A percentile compares a stretch with the other conserved stretches of the same genome.
phyloP scores from a whole-genome alignment of 2,113 vertebrate species.

The Chamaea fasciata region DNA sequence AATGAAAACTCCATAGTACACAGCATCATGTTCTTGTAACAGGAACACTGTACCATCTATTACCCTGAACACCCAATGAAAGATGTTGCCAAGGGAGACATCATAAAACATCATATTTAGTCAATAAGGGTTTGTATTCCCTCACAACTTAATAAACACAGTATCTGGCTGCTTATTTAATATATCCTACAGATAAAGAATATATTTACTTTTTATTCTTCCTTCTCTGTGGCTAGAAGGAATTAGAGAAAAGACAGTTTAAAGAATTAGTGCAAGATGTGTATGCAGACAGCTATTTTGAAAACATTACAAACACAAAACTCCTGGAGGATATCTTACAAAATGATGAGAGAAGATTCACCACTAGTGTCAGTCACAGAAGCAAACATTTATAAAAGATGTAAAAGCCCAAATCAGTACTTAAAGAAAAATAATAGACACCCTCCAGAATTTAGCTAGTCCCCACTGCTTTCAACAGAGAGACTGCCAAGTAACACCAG shows the following conservation, averaged over 20 bases:
- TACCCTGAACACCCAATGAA: background rate
- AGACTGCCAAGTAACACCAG: background rate
- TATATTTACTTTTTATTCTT: background rate
- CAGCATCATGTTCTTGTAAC: background rate
- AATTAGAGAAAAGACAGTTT: background rate
- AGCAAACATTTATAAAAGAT: background rate
- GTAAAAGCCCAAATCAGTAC: background rate
- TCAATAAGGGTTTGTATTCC: background rate
- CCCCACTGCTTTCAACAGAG: background rate
- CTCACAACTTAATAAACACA: background rate
- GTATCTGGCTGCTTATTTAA: background rate
- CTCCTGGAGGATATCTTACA: background rate
- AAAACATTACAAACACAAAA: background rate
- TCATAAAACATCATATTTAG: background rate
- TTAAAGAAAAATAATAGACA: background rate
- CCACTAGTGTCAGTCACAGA: background rate
- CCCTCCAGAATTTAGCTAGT: background rate
- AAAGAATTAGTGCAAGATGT: background rate
- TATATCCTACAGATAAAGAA: background rate
- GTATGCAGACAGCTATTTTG: background rate
- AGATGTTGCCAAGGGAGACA: background rate
- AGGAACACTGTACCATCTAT: background rate
- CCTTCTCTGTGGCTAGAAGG: background rate
- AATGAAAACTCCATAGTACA: background rate
- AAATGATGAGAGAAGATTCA: background rate